These are phyloP conservation scores for Halictus ligatus DNA, from an alignment of 2,888 invertebrate genomes.

Conservation along the genomic window DNA sequence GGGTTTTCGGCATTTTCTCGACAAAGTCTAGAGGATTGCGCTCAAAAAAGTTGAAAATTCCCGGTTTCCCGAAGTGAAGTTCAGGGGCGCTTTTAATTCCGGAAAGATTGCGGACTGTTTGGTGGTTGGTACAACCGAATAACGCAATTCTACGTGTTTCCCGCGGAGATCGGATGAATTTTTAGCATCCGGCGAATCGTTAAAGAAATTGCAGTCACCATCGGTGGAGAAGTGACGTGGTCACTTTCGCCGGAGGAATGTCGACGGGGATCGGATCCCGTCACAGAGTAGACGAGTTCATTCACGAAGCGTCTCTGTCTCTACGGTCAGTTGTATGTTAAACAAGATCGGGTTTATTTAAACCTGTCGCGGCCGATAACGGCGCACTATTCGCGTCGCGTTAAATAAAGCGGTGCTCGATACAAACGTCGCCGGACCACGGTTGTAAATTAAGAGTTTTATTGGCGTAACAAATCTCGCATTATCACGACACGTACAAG, in stretches of 20 bases:
- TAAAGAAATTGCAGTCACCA: background rate
- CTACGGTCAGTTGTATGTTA: background rate
- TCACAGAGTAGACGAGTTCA: background rate
- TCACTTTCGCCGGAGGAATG: background rate
- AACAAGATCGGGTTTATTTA: conserved; percentile 22
- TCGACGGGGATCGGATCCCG: background rate
- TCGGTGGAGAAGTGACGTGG: too few species aligned
- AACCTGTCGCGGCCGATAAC: conserved; percentile 22
- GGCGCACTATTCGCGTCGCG: background rate
- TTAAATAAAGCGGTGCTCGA: conserved; percentile 38
- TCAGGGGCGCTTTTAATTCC: too few species aligned
- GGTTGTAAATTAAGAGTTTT: conserved; percentile 49
- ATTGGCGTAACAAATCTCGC: conserved; percentile 53
- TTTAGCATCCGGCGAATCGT: too few species aligned
- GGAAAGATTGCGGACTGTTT: too few species aligned
- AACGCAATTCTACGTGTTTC: too few species aligned
- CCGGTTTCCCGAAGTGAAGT: too few species aligned
- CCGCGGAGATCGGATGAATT: too few species aligned
- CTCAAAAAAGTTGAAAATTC: too few species aligned
- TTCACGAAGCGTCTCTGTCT: conserved; percentile 8
- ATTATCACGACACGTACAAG: conserved; percentile 53
- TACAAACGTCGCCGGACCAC: conserved; percentile 1
- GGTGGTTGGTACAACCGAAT: too few species aligned
- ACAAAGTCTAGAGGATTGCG: too few species aligned
- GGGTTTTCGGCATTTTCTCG: too few species aligned